Percentiles rank a stretch among this genome's conserved stretches.
Conservation (phyloP, 2,888 invertebrate genomes). For the Megamerina dolium region DNA sequence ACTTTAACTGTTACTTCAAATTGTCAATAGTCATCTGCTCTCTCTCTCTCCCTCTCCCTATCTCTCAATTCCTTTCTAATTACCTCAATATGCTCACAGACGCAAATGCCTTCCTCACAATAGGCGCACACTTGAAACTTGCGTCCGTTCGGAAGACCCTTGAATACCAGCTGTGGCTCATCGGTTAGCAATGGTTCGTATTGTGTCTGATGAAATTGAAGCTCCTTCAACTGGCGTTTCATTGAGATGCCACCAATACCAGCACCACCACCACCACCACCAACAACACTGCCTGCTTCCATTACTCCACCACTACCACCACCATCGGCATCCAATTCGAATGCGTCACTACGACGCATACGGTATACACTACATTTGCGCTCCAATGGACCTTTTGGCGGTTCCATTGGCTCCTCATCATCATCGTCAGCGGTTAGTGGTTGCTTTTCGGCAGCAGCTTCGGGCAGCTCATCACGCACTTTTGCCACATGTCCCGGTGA, state of each 20-base stretch:
- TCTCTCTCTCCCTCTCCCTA: too few species aligned
- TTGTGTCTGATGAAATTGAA: constrained; percentile 38
- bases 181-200: constrained; percentile 43
- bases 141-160: constrained; percentile 40
- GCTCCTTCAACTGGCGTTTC: constrained; percentile 38
- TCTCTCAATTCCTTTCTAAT: too few species aligned
- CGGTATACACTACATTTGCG: constrained; percentile 50
- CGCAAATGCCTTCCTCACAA: constrained; percentile 49
- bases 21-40: too few species aligned
- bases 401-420: constrained; percentile 35
- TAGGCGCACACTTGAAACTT: constrained; percentile 44
- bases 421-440: constrained; percentile 29
- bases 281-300: background rate
- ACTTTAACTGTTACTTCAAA: too few species aligned
- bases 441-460: constrained; percentile 31
- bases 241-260: too few species aligned
- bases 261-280: constrained; percentile 20
- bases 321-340: constrained; percentile 29
- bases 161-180: constrained; percentile 44
- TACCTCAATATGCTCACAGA: constrained; percentile 51
- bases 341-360: constrained; percentile 44
- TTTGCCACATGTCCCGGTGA: constrained; percentile 47
- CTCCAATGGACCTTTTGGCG: constrained; percentile 41
- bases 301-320: constrained; percentile 7
- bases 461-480: constrained; percentile 26